These are phyloP conservation scores for Drosophila burlai DNA, from an alignment of 1,140 invertebrate species.

Conservation along the genomic window DNA sequence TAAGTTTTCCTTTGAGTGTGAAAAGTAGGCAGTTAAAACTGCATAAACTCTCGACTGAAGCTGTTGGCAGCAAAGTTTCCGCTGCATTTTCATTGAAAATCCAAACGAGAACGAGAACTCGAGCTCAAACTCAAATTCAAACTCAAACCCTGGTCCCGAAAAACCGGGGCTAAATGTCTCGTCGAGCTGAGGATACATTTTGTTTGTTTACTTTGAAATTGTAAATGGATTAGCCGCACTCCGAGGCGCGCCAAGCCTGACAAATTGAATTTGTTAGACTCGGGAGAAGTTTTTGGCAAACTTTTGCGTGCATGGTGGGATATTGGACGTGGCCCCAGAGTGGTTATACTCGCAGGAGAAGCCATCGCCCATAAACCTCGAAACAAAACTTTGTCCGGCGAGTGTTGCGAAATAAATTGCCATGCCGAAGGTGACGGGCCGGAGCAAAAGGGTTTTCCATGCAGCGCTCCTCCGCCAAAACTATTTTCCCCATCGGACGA, in stretches of 20 bases:
- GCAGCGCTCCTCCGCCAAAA: not conserved
- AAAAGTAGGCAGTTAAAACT: conserved; percentile 19
- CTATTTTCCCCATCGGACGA: conserved; percentile 12
- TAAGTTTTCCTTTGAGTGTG: conserved; percentile 18
- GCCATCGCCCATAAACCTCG: conserved; percentile 53
- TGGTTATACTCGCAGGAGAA: conserved; percentile 24
- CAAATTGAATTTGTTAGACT: conserved; percentile 82
- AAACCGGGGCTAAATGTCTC: conserved; percentile 43
- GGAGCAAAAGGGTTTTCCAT: conserved; percentile 29
- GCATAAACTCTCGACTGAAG: conserved; percentile 44
- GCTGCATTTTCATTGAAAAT: conserved; percentile 65
- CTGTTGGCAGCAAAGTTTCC: conserved; percentile 48
- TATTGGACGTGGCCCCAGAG: conserved; percentile 59
- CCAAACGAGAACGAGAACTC: conserved; percentile 30
- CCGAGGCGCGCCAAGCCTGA: conserved; percentile 70
- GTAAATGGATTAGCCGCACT: conserved; percentile 78
- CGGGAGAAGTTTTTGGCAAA: conserved; percentile 73
- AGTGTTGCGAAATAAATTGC: conserved; percentile 80
- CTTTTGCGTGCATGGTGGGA: conserved; percentile 78
- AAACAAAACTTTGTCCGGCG: conserved; percentile 62
- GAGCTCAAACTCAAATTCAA: conserved; percentile 4
- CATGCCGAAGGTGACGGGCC: conserved; percentile 52
- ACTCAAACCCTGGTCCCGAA: conserved; percentile 1
- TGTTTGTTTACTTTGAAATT: conserved; percentile 82
- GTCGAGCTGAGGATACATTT: conserved; percentile 63